phyloP scores from a whole-genome alignment of 1,140 invertebrate genomes.

The Antheraea mylitta region DNA sequence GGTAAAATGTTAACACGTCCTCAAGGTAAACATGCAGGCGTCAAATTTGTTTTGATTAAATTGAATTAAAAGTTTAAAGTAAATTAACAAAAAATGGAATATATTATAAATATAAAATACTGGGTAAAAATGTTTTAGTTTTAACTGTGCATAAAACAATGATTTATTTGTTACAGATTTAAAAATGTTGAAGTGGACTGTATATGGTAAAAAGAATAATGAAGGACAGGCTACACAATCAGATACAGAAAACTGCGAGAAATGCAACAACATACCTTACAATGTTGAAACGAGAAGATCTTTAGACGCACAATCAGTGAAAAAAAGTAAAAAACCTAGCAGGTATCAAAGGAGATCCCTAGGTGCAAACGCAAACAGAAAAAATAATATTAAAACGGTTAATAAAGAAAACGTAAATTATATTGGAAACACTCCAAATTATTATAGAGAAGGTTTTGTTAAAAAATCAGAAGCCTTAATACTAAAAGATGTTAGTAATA shows the following conservation, averaged over 20 bases:
- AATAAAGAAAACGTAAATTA: conserved; percentile 71
- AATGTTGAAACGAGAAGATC: conserved; percentile 53
- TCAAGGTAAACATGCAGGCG: too few relatives aligned
- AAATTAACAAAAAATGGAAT: too few relatives aligned
- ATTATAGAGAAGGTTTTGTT: conserved; percentile 64
- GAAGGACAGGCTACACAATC: conserved; percentile 41
- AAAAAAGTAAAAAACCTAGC: conserved; percentile 70
- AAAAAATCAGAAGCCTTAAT: conserved; percentile 62
- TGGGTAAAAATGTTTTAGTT: too few relatives aligned
- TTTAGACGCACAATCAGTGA: conserved; percentile 59
- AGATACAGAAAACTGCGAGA: conserved; percentile 36
- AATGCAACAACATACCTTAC: conserved; percentile 35
- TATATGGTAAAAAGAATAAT: conserved; percentile 69
- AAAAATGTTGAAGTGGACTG: conserved; percentile 74
- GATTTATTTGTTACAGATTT: conserved; percentile 46
- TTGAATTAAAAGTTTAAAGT: too few relatives aligned
- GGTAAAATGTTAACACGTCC: too few relatives aligned
- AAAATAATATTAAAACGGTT: conserved; percentile 51
- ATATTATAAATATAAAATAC: too few relatives aligned
- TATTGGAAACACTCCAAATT: conserved; percentile 68
- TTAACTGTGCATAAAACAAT: too few relatives aligned
- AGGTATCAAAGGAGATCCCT: conserved; percentile 68
- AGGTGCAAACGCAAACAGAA: conserved; percentile 51
- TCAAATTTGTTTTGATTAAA: too few relatives aligned
- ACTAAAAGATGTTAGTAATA: conserved; percentile 71